These are phyloP conservation scores for Pseudanteris insignis DNA, from an alignment of 2,888 invertebrate species.

Conservation along the genomic window DNA sequence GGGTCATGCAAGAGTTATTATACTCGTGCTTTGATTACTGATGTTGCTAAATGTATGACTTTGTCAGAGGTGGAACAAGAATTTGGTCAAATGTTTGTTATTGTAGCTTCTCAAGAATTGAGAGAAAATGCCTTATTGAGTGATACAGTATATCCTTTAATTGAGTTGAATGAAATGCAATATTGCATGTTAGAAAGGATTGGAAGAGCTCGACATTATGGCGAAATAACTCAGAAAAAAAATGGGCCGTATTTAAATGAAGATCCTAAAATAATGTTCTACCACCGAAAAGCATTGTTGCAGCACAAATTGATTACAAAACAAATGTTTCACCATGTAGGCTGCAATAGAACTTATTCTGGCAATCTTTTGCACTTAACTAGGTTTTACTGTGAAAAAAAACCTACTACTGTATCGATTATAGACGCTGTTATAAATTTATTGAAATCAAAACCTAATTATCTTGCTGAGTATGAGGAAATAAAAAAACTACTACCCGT, in stretches of 20 bases:
- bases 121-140: conserved; percentile 72
- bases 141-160: conserved; percentile 66
- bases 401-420: conserved; percentile 69
- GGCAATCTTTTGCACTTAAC: conserved; percentile 71
- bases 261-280: conserved; percentile 73
- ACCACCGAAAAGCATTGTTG: conserved; percentile 73
- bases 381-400: conserved; percentile 72
- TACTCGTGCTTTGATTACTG: conserved; percentile 69
- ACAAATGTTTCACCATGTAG: conserved; percentile 71
- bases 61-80: conserved; percentile 67
- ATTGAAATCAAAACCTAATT: conserved; percentile 69
- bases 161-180: conserved; percentile 69
- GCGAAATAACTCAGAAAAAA: conserved; percentile 76
- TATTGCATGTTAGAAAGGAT: conserved; percentile 80
- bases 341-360: conserved; percentile 62
- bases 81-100: conserved; percentile 73
- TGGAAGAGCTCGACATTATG: conserved; percentile 75
- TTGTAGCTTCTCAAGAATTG: conserved; percentile 75
- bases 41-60: conserved; percentile 63
- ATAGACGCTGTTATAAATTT: conserved; percentile 70
- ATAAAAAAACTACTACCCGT: conserved; percentile 67
- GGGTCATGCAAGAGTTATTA: conserved; percentile 77
- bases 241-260: conserved; percentile 67
- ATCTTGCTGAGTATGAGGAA: conserved; percentile 68
- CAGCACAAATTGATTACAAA: conserved; percentile 71